These are phyloP conservation scores for Melinaea marsaeus DNA, from an alignment of 2,888 invertebrate species.

Conservation along the genomic window DNA sequence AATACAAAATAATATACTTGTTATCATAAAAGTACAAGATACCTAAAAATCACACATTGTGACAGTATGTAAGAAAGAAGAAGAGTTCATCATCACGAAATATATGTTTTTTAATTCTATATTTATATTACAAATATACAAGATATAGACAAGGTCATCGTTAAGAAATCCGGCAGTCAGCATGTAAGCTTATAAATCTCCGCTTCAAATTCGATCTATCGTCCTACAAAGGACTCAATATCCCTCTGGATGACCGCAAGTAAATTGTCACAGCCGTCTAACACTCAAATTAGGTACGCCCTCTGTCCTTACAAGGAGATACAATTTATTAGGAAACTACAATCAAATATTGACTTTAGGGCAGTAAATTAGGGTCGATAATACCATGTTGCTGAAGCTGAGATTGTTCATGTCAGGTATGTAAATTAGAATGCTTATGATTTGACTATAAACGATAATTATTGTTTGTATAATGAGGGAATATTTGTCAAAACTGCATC, in stretches of 20 bases:
- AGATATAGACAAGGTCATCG: too few species aligned
- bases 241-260: conserved; percentile 29
- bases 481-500: conserved; percentile 5
- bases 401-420: conserved; percentile 23
- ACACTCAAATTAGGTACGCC: conserved; percentile 35
- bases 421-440: conserved; percentile 26
- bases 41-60: conserved; percentile 4
- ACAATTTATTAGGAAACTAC: conserved; percentile 15
- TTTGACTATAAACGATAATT: background rate
- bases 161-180: background rate
- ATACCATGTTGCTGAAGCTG: conserved; percentile 2
- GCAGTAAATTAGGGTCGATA: background rate
- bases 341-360: conserved; percentile 16
- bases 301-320: conserved; percentile 27
- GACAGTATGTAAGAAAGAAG: conserved; percentile 14
- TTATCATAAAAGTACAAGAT: background rate
- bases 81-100: background rate
- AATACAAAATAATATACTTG: too few species aligned
- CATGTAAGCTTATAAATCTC: conserved; percentile 3
- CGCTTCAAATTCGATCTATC: conserved; percentile 13
- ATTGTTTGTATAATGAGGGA: conserved; percentile 2
- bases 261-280: conserved; percentile 25
- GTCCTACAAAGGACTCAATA: conserved; percentile 33
- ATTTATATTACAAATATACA: too few species aligned
- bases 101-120: too few species aligned